These are phyloP conservation scores for Galerucella nymphaeae DNA, from an alignment of 2,888 invertebrate genomes.

Conservation along the genomic window DNA sequence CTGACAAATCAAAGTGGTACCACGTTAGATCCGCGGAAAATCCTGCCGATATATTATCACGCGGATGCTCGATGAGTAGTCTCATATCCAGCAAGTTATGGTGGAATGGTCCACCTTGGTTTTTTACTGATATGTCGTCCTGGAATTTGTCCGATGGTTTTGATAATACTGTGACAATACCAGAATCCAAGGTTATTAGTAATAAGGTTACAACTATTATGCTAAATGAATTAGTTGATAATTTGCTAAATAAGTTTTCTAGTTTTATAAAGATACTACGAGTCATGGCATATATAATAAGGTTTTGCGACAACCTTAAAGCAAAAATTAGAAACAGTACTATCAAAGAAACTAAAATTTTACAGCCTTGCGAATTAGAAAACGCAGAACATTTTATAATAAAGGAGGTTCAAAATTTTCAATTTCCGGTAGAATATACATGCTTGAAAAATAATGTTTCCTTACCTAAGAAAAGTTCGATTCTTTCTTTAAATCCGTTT, in stretches of 20 bases:
- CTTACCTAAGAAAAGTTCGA: background rate
- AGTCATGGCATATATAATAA: background rate
- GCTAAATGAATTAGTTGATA: background rate
- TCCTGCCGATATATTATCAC: background rate
- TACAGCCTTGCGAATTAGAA: too few relatives aligned
- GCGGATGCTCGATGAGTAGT: background rate
- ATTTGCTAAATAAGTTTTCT: background rate
- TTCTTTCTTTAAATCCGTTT: background rate
- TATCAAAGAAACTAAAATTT: too few relatives aligned
- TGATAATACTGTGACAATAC: background rate
- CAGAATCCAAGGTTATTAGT: background rate
- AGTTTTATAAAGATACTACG: background rate
- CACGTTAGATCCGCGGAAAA: background rate
- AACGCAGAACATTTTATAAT: background rate
- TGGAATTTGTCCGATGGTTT: background rate
- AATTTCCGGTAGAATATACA: too few relatives aligned
- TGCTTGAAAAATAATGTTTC: too few relatives aligned
- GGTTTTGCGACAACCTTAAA: background rate
- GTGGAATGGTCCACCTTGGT: background rate
- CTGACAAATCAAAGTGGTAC: background rate
- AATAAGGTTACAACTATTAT: background rate
- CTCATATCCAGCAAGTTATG: background rate
- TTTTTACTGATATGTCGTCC: background rate
- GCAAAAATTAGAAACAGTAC: background rate
- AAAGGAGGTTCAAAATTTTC: background rate